phyloP scores from a whole-genome alignment of 2,797 vertebrate genomes.

The Sebastes taczanowskii region DNA sequence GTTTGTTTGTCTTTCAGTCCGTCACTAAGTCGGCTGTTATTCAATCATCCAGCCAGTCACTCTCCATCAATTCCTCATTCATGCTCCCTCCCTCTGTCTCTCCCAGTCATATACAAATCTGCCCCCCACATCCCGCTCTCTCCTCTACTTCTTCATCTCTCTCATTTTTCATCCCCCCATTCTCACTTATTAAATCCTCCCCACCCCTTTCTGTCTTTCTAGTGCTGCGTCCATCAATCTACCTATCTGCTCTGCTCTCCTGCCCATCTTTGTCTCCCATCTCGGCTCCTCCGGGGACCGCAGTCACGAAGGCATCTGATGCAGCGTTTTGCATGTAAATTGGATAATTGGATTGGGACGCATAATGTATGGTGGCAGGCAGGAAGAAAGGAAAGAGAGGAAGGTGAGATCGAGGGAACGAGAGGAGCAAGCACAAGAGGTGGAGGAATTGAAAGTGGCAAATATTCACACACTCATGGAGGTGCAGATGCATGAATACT shows the following conservation, averaged over 20 bases:
- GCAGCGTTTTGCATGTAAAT: constrained; percentile 74
- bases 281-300: constrained; percentile 4
- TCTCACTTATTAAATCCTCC: constrained; percentile 24
- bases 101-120: neutral
- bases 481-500: neutral
- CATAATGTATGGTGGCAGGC: constrained; percentile 36
- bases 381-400: neutral
- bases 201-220: neutral
- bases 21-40: neutral
- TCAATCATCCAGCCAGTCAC: constrained; percentile 6
- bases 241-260: constrained; percentile 9
- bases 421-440: neutral
- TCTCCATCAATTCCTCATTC: neutral
- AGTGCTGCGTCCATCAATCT: constrained; percentile 35
- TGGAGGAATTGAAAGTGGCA: neutral
- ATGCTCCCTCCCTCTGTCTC: neutral
- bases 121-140: neutral
- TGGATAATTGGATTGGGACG: constrained; percentile 72
- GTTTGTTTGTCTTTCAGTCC: constrained; percentile 13
- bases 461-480: neutral
- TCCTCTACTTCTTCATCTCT: neutral
- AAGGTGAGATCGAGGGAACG: neutral
- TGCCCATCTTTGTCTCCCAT: constrained; percentile 25
- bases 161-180: constrained; percentile 20
- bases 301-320: constrained; percentile 50